Percentiles rank a stretch among this genome's conserved stretches.
These are phyloP conservation scores for Onthophagus taurus DNA, from an alignment of 1,140 invertebrate species.

Conservation along the genomic window DNA sequence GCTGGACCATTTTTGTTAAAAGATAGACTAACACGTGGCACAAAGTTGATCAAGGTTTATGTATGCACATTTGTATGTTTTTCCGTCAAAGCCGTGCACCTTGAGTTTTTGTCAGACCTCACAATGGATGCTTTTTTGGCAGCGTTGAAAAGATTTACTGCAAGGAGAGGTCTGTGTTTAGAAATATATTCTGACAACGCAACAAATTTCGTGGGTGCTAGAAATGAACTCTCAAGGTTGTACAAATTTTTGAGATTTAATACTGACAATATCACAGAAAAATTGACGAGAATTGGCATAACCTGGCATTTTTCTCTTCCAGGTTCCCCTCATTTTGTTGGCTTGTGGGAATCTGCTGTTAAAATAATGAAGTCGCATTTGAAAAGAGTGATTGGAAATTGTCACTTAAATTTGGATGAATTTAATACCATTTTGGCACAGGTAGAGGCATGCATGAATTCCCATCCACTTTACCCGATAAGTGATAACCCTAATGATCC, in stretches of 20 bases:
- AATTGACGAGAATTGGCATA: neutral
- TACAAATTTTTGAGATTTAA: no score
- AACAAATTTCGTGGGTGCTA: constrained; percentile 9
- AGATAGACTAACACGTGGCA: no score
- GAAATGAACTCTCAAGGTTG: no score
- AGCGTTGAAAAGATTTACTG: constrained; percentile 25
- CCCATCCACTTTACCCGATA: constrained; percentile 20
- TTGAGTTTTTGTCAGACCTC: constrained; percentile 26
- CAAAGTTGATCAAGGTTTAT: no score
- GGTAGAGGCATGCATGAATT: constrained; percentile 23
- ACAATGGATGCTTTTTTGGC: constrained; percentile 24
- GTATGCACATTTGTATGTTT: constrained; percentile 28
- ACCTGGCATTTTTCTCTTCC: constrained; percentile 25
- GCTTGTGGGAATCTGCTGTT: constrained; percentile 29
- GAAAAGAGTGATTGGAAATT: constrained; percentile 16
- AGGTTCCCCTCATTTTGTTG: constrained; percentile 24
- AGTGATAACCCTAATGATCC: constrained; percentile 22
- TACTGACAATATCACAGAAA: neutral
- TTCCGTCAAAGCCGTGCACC: constrained; percentile 26
- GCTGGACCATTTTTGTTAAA: no score
- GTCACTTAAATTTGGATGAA: constrained; percentile 20
- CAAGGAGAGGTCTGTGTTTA: constrained; percentile 15
- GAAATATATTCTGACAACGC: constrained; percentile 22
- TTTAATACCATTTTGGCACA: constrained; percentile 20
- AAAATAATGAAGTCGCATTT: constrained; percentile 22